Evolutionary conservation across 2,113 vertebrate species (phyloP).

Genomic region (Phalacrocorax brasilianus): DNA sequence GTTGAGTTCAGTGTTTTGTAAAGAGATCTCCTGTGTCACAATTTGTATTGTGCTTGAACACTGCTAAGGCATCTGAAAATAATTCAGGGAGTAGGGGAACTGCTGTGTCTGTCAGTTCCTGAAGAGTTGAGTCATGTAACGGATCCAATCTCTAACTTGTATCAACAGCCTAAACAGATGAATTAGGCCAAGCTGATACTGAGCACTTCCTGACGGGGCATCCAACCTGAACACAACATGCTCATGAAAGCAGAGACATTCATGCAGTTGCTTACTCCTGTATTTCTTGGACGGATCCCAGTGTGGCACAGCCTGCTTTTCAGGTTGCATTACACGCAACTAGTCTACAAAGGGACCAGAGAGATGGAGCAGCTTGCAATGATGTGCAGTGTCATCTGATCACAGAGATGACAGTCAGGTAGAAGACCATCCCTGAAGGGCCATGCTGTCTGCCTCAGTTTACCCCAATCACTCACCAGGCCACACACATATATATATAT

Average conservation of each 20-base stretch:
- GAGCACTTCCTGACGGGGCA: neutral
- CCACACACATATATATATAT: neutral
- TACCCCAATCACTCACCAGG: neutral
- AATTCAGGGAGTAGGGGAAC: neutral
- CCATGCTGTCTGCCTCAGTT: neutral
- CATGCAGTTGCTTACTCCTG: neutral
- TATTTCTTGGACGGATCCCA: neutral
- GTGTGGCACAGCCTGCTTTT: neutral
- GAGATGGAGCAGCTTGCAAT: neutral
- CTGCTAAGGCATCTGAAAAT: neutral
- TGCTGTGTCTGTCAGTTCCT: constrained; percentile 21
- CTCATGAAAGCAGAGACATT: neutral
- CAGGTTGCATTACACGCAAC: neutral
- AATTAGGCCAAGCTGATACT: neutral
- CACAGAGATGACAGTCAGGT: neutral
- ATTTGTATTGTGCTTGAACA: neutral
- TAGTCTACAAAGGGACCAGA: neutral
- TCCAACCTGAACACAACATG: neutral
- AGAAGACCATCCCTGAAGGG: neutral
- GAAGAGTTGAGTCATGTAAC: neutral
- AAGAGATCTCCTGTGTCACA: neutral
- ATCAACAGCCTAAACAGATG: neutral
- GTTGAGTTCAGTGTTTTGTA: neutral
- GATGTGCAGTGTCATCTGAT: neutral
- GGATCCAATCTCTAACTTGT: neutral